phyloP scores from a whole-genome alignment of 1,140 invertebrate genomes.

The Lepeophtheirus salmonis region DNA sequence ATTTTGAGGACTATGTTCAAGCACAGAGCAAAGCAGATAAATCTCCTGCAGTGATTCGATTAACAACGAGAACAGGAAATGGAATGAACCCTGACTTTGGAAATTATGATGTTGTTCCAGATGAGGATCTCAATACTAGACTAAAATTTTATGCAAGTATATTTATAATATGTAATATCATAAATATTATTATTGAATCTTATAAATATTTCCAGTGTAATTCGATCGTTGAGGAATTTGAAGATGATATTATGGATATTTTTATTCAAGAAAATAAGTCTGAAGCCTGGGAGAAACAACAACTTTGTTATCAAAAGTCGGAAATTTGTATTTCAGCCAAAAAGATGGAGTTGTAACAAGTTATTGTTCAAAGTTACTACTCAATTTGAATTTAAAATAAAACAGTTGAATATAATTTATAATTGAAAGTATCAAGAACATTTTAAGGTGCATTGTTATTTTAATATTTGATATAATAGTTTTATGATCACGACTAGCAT shows the following conservation, averaged over 20 bases:
- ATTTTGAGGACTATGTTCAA: background rate
- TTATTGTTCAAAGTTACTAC: too few species aligned
- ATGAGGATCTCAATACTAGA: background rate
- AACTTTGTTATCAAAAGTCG: background rate
- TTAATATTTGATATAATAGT: too few species aligned
- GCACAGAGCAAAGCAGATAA: background rate
- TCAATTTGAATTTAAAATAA: too few species aligned
- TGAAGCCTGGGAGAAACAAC: background rate
- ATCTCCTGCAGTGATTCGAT: background rate
- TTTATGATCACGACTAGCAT: too few species aligned
- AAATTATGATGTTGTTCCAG: background rate
- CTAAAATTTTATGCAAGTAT: background rate
- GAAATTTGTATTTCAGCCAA: background rate
- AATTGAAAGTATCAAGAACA: too few species aligned
- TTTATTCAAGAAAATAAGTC: background rate
- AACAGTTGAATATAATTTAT: too few species aligned
- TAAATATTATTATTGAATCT: too few species aligned
- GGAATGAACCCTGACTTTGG: background rate
- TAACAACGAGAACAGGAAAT: background rate
- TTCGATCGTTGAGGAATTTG: background rate
- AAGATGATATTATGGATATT: background rate
- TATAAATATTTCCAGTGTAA: background rate
- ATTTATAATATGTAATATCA: too few species aligned
- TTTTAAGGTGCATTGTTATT: too few species aligned
- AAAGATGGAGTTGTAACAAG: background rate